phyloP scores from a whole-genome alignment of 2,888 invertebrate genomes.

The Nipponacmea schrenckii region DNA sequence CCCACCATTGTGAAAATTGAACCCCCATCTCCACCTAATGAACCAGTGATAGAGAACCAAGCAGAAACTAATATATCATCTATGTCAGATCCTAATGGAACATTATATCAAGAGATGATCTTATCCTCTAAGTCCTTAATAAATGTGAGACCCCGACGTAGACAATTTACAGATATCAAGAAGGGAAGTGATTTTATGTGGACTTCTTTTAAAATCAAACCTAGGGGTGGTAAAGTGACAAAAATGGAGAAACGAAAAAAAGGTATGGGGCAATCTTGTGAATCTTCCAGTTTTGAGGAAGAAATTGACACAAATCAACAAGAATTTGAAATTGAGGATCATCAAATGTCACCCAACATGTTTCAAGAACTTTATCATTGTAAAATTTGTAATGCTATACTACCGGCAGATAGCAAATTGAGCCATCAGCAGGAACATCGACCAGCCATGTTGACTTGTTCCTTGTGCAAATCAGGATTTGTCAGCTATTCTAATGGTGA shows the following conservation, averaged over 20 bases:
- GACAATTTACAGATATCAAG: slow-evolving; percentile 51
- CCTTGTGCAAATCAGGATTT: slow-evolving; percentile 33
- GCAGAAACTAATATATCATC: slow-evolving; percentile 28
- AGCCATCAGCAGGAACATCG: slow-evolving; percentile 43
- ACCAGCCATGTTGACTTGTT: slow-evolving; percentile 33
- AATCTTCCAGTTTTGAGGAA: background rate
- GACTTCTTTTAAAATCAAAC: slow-evolving; percentile 51
- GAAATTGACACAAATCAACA: slow-evolving; percentile 13
- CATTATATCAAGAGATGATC: slow-evolving; percentile 55
- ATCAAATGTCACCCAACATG: slow-evolving; percentile 30
- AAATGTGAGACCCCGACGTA: slow-evolving; percentile 47
- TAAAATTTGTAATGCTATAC: slow-evolving; percentile 49
- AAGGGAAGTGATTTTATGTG: slow-evolving; percentile 52
- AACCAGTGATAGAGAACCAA: slow-evolving; percentile 35
- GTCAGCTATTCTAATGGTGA: slow-evolving; percentile 13
- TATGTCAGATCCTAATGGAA: slow-evolving; percentile 24
- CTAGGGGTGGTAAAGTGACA: slow-evolving; percentile 12
- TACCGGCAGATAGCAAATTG: slow-evolving; percentile 46
- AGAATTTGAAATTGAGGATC: slow-evolving; percentile 15
- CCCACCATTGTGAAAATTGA: background rate
- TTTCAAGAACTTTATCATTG: slow-evolving; percentile 54
- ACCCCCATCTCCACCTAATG: background rate
- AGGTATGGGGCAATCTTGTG: background rate
- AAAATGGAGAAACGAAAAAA: background rate
- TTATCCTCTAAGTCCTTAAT: slow-evolving; percentile 50